Percentiles rank a stretch among this genome's conserved stretches.
phyloP scores from a whole-genome alignment of 2,888 invertebrate genomes.

The Malachius bipustulatus region DNA sequence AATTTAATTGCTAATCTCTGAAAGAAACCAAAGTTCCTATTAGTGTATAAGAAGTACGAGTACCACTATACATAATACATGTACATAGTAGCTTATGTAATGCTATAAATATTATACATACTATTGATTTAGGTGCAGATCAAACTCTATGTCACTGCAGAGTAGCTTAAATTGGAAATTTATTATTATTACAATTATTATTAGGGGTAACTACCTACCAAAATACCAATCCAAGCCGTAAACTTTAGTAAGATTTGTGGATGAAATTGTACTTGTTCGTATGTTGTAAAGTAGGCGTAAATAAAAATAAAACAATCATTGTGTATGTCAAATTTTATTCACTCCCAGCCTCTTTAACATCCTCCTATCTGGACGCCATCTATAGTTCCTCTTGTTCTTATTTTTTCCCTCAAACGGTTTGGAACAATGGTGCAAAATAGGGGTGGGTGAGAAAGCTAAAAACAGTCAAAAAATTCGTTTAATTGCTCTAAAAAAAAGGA shows the following conservation, averaged over 20 bases:
- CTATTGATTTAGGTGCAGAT: constrained; percentile 9
- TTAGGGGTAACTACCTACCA: constrained; percentile 22
- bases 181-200: constrained; percentile 24
- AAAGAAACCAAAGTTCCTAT: constrained; percentile 53
- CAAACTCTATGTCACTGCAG: constrained; percentile 18
- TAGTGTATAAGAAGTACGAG: constrained; percentile 31
- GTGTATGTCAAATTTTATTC: no score
- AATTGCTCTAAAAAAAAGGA: no score
- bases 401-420: no score
- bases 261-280: constrained; percentile 36
- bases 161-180: no score
- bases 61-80: constrained; percentile 17
- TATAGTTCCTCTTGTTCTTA: no score
- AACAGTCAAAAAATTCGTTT: no score
- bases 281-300: constrained; percentile 31
- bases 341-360: no score
- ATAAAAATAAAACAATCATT: constrained; percentile 32
- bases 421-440: no score
- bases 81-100: constrained; percentile 8
- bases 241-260: constrained; percentile 26
- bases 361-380: no score
- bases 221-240: no score
- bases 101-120: constrained; percentile 17
- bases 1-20: constrained; percentile 41
- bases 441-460: no score